Percentiles rank a stretch among this genome's conserved stretches.
Evolutionary conservation across 2,888 invertebrate species (phyloP).

Genomic region (Gymnoscelis rufifasciata): DNA sequence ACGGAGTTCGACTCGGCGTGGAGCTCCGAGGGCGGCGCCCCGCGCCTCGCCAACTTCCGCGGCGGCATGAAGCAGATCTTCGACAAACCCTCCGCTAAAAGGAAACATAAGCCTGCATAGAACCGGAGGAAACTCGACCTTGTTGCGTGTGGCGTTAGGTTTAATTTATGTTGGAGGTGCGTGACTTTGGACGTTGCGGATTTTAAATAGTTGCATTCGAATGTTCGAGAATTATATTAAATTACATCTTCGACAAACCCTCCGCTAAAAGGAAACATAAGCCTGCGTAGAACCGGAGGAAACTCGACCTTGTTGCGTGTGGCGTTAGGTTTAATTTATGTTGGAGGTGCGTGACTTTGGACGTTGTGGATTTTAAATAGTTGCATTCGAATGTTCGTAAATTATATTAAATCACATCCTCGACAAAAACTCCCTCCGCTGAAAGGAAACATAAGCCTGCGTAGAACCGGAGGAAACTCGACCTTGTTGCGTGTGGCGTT

Average conservation of each 20-base stretch:
- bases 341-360: no score
- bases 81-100: conserved; percentile 86
- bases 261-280: conserved; percentile 71
- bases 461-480: not conserved
- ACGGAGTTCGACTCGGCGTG: conserved; percentile 99
- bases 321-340: no score
- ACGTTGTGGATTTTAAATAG: no score
- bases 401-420: no score
- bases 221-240: no score
- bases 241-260: conserved; percentile 94
- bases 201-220: no score
- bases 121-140: not conserved
- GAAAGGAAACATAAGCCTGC: conserved; percentile 52
- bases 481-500: no score
- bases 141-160: no score
- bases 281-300: not conserved
- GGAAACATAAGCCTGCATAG: conserved; percentile 44
- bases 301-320: not conserved
- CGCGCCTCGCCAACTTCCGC: conserved; percentile 82
- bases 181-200: no score
- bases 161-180: no score
- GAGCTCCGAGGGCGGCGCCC: conserved; percentile 88
- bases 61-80: conserved; percentile 97
- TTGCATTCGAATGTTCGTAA: no score
- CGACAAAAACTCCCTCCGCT: conserved; percentile 89